Percentiles rank a stretch among this genome's conserved stretches.
These are phyloP conservation scores for Pachypanchax playfairii DNA, from an alignment of 2,113 vertebrate genomes.

Conservation along the genomic window DNA sequence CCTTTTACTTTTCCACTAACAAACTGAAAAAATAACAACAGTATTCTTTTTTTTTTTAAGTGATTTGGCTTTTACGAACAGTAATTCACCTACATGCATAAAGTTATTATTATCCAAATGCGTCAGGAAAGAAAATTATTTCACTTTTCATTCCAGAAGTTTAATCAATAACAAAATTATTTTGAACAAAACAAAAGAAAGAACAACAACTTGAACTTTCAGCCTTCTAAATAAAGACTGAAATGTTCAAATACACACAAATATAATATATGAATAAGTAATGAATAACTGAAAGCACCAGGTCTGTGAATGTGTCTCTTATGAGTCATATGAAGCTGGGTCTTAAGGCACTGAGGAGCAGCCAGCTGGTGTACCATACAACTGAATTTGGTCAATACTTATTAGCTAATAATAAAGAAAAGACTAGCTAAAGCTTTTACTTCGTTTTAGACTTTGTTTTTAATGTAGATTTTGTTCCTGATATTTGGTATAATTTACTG, in stretches of 20 bases:
- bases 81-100: neutral
- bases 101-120: neutral
- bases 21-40: conserved; percentile 1
- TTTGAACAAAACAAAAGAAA: too few relatives aligned
- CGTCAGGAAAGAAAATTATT: neutral
- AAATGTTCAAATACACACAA: neutral
- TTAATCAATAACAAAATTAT: too few relatives aligned
- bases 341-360: neutral
- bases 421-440: neutral
- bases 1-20: conserved; percentile 5
- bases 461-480: neutral
- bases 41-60: neutral
- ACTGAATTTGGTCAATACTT: conserved; percentile 4
- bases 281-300: neutral
- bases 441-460: neutral
- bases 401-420: neutral
- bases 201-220: too few relatives aligned
- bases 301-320: neutral
- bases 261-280: neutral
- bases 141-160: neutral
- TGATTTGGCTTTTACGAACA: neutral
- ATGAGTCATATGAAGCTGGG: neutral
- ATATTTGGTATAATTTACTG: neutral
- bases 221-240: conserved; percentile 15
- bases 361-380: conserved; percentile 3